These are phyloP conservation scores for Cherax quadricarinatus DNA, from an alignment of 1,140 invertebrate species.

Conservation along the genomic window DNA sequence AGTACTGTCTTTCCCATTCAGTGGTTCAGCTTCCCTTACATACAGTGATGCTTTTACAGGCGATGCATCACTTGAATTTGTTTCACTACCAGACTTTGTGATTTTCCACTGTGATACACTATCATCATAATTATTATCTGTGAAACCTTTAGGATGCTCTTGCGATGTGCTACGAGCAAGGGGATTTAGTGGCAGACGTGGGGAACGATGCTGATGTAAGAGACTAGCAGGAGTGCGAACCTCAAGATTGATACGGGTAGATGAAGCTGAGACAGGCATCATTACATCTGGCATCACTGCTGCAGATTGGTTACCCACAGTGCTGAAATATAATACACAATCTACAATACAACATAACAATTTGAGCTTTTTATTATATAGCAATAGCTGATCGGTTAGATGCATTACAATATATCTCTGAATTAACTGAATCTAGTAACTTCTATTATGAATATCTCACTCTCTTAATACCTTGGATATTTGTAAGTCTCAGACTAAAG, in stretches of 20 bases:
- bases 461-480: too few species aligned
- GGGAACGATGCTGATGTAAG: constrained; percentile 40
- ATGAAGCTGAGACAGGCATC: constrained; percentile 24
- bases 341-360: background rate
- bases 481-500: too few species aligned
- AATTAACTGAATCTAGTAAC: too few species aligned
- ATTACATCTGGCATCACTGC: constrained; percentile 61
- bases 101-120: constrained; percentile 15
- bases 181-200: constrained; percentile 34
- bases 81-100: constrained; percentile 47
- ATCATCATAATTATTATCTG: constrained; percentile 4
- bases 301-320: constrained; percentile 35
- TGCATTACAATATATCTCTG: too few species aligned
- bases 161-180: background rate
- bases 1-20: constrained; percentile 17
- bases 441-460: too few species aligned
- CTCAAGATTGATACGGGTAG: constrained; percentile 26
- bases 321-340: constrained; percentile 60
- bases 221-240: constrained; percentile 53
- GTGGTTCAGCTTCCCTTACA: constrained; percentile 50
- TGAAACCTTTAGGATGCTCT: background rate
- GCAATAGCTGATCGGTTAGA: too few species aligned
- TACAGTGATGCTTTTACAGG: constrained; percentile 33
- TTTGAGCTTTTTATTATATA: too few species aligned
- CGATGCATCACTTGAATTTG: constrained; percentile 56